A percentile compares a stretch with the other conserved stretches of the same genome.
Evolutionary conservation across 2,797 vertebrate species (phyloP).

Genomic region (Protonibea diacanthus): DNA sequence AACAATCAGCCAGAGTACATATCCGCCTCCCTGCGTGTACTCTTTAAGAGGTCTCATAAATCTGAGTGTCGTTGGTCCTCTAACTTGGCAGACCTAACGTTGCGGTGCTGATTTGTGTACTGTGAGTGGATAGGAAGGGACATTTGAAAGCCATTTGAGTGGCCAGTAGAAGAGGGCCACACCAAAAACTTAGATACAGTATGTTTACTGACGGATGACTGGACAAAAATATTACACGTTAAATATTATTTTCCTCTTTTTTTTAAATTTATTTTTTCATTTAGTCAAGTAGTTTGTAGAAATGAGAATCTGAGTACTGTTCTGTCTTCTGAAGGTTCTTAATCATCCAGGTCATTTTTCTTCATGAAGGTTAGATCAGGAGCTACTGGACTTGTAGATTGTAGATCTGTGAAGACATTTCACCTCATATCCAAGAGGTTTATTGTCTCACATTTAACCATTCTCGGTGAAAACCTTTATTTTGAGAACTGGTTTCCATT

Average conservation of each 20-base stretch:
- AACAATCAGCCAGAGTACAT: conserved; percentile 2
- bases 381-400: too few species aligned
- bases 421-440: too few species aligned
- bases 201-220: too few species aligned
- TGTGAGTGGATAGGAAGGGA: background rate
- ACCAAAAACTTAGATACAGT: too few species aligned
- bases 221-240: too few species aligned
- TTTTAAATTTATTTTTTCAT: background rate
- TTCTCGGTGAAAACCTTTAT: background rate
- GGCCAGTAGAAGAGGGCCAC: background rate
- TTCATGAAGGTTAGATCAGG: too few species aligned
- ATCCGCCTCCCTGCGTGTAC: background rate
- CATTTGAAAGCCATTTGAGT: background rate
- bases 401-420: too few species aligned
- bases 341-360: too few species aligned
- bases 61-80: background rate
- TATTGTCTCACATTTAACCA: too few species aligned
- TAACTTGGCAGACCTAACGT: background rate
- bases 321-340: background rate
- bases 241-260: background rate
- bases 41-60: conserved; percentile 14
- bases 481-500: background rate
- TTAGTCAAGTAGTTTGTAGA: background rate
- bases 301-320: background rate
- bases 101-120: background rate